These are phyloP conservation scores for Loripinus fragilis DNA, from an alignment of 2,888 invertebrate genomes.

Conservation along the genomic window DNA sequence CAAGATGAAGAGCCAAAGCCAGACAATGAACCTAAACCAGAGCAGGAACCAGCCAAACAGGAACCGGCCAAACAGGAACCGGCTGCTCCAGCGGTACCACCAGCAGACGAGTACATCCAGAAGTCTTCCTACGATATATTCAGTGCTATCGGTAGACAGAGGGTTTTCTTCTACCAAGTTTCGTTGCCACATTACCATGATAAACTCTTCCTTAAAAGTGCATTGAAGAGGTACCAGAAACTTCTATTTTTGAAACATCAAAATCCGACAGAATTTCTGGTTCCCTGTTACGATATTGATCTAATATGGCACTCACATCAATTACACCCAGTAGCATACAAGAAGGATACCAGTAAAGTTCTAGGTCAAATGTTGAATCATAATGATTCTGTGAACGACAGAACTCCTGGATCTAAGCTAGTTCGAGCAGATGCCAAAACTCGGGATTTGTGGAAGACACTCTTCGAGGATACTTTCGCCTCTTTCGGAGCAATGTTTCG, in stretches of 20 bases:
- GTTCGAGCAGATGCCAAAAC: constrained; percentile 83
- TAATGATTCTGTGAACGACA: constrained; percentile 84
- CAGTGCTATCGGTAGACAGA: constrained; percentile 83
- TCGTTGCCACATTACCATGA: constrained; percentile 84
- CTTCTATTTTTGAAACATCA: constrained; percentile 83
- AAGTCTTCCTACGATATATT: constrained; percentile 82
- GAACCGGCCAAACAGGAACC: constrained; percentile 8
- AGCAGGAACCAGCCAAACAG: background rate
- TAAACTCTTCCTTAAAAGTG: constrained; percentile 82
- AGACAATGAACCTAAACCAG: background rate
- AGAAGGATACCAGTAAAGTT: constrained; percentile 76
- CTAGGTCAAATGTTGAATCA: constrained; percentile 83
- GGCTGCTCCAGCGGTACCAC: constrained; percentile 23
- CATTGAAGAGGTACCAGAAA: constrained; percentile 83
- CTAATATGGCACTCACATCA: constrained; percentile 85
- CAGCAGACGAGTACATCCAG: constrained; percentile 57
- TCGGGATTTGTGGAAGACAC: constrained; percentile 83
- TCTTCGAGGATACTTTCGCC: constrained; percentile 83
- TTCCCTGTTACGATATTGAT: constrained; percentile 85
- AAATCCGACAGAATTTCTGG: constrained; percentile 83
- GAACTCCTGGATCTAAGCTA: constrained; percentile 83
- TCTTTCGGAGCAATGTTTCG: constrained; percentile 84
- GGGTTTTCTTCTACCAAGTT: constrained; percentile 84
- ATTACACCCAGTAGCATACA: constrained; percentile 81
- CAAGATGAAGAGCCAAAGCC: background rate